Base-by-base conservation (phyloP, 2,113 vertebrate species). In the Mastomys natalensis region DNA sequence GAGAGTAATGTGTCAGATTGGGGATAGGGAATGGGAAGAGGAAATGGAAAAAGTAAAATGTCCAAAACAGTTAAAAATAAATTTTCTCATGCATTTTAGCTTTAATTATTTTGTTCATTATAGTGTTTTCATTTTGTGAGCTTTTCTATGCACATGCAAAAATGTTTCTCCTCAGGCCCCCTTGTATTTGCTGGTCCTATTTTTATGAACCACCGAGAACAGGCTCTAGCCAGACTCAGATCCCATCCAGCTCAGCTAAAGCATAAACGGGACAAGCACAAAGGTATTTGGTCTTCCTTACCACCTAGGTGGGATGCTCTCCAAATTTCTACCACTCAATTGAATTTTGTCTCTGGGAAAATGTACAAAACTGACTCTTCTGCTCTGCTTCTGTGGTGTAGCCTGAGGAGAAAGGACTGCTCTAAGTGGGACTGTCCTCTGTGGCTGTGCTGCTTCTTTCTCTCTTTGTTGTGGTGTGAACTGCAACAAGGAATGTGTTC, bases 221-320 rank as follows among this genome's bases (percentile, higher is more conserved):
- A 99, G 99, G 99, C 99, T 98, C 99, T 99, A 99, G 99, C 99
- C 99, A 99, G 99, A 99, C 99, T 99, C 99, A 99, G 99, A 99
- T 98, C 99, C 99, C 99, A 99, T 99, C 99, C 99, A 99, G 99
- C 99, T 99, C 98, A 99, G 97, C 99, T 99, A 99, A 99, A 99
- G 99, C 99, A 99, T 99, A 99, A 99, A 98, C 99, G 99, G 99
- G 99, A 99, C 99, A 99, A 99, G 99, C 99, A 99, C 99, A 99
- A 99, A 99, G 99, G 99, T 99, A 99, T 99, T 99, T 98, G 98
- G 99, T 99, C 99, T 99, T 99, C 99, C 98, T 99, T 99, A 97
- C 97, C 98, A 98, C 98, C 98, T 98, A 98, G 98, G 98, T 94
- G 99, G 99, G 99, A 97, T 98, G 97, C 98, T 98, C 98, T 97